phyloP scores from a whole-genome alignment of 2,888 invertebrate genomes.

The Xanthostigma xanthostigma region DNA sequence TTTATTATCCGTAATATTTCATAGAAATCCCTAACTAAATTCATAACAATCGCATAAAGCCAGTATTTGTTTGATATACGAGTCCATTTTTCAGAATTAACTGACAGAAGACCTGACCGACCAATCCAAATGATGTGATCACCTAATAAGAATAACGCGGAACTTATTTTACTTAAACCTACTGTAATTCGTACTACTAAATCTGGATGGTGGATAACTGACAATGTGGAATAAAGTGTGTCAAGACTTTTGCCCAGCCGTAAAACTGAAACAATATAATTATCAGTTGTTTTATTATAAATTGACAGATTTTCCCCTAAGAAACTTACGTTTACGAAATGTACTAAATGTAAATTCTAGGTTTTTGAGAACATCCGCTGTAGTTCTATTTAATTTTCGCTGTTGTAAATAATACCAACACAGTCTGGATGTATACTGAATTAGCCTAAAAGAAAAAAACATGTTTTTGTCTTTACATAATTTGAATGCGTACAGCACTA shows the following conservation, averaged over 20 bases:
- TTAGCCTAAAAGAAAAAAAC: conserved; percentile 39
- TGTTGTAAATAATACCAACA: conserved; percentile 64
- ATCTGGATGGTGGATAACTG: conserved; percentile 58
- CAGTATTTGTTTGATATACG: conserved; percentile 65
- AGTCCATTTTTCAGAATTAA: conserved; percentile 65
- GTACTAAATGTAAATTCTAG: conserved; percentile 71
- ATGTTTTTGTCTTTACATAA: too few species aligned
- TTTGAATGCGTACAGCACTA: too few species aligned
- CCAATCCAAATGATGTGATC: conserved; percentile 82
- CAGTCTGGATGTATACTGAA: conserved; percentile 69
- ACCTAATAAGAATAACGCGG: conserved; percentile 62
- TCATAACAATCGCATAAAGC: conserved; percentile 68
- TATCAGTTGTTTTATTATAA: background rate
- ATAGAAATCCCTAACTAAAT: conserved; percentile 68
- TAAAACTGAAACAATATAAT: conserved; percentile 46
- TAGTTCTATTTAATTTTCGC: conserved; percentile 35
- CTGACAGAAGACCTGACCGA: conserved; percentile 47
- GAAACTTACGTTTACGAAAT: conserved; percentile 64
- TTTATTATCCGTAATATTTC: conserved; percentile 56
- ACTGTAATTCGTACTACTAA: conserved; percentile 51
- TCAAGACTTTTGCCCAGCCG: conserved; percentile 76
- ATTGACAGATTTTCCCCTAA: background rate
- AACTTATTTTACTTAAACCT: conserved; percentile 64
- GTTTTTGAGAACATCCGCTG: conserved; percentile 61
- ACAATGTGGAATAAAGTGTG: conserved; percentile 57